Evolutionary conservation across 1,140 invertebrate genomes (phyloP), one percentile per base, ranked within the genome.

Genomic region (Matsumurasca onukii): DNA sequence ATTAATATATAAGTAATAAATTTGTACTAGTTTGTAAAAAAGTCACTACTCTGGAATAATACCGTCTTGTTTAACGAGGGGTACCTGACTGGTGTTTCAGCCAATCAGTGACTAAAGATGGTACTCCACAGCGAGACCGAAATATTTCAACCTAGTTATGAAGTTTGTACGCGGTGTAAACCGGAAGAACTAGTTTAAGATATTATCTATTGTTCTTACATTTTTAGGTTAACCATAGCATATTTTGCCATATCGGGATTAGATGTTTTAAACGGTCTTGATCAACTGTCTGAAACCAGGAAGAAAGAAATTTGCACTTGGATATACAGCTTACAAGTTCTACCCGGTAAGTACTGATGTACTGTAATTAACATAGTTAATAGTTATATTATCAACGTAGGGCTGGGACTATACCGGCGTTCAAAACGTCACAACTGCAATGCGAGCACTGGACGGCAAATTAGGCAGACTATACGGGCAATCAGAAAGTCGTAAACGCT

Each of bases 171-270:
- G n/a, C n/a, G n/a, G n/a, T n/a, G n/a, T n/a, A n/a, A n/a, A n/a
- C n/a, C n/a, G n/a, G n/a, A n/a, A n/a, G n/a, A n/a, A n/a, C n/a
- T n/a, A n/a, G n/a, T n/a, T n/a, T n/a, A n/a, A n/a, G n/a, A n/a
- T n/a, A n/a, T n/a, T n/a, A n/a, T n/a, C n/a, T n/a, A n/a, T n/a
- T n/a, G n/a, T n/a, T n/a, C n/a, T n/a, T 51, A 48, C 27, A 66
- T 64, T 83, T 85, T 75, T 78, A 93, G 94, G 77, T 84, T 94
- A 72, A 90, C 92, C 5, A 86, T 97, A 77, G 89, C 90, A 48
- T 97, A 91, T 81, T 98, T 98, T 81, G 87, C 91, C 24, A 84
- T 98, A 65, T 93, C 93, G 63, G 94, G 94, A 5, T 78, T 98
- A 65, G 95, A 98, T 84, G 80, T 98, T 9, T 80, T 98, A 3